Evolutionary conservation across 2,888 invertebrate genomes (phyloP), one percentile per base, ranked within the genome.

Genomic region (Asteroscopus sphinx): DNA sequence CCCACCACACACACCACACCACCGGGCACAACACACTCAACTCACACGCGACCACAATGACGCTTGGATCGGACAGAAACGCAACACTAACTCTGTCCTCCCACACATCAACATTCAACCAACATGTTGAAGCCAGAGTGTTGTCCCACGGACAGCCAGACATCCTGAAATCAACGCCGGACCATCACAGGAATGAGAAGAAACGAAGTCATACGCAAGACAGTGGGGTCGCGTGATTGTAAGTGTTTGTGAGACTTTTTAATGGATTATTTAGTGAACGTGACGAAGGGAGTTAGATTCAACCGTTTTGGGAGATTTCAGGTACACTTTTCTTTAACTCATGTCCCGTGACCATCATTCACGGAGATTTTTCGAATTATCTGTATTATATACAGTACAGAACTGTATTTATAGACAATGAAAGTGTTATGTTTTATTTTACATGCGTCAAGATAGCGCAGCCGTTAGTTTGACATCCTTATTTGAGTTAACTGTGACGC

Each of bases 91-190:
- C 94, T 0, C 82, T 91, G 0, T 90, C 90, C 59, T 93, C 94
- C 0, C 92, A 92, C 51, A 85, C 92, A 0, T 92, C 92, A 0
- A 88, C 89, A 0, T 89, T 89, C 69, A 87, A 83, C 66, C 88
- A 83, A 6, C 85, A 87, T 35, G 68, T 76, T 0, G 89, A 88
- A 9, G 82, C 84, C 0, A 69, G 90, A 4, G 84, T 86, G 0
- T 60, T 90, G 0, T 90, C 93, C 0, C 94, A 95, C 64, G 96
- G 96, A 17, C 97, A 97, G 84, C 98, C 98, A 1, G 98, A 98
- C 83, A 97, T 98, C 75, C 89, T 98, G 36, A 98, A 98, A 84
- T 97, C 97, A 11, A 98, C 97, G 2, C 98, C 98, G 6, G 98
- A 98, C 85, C 98, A 97, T 85, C 96, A 96, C 61, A 76, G 91